A percentile compares a stretch with the other conserved stretches of the same genome.
These are phyloP conservation scores for Maccullochella peelii DNA, from an alignment of 2,113 vertebrate genomes.

Conservation along the genomic window DNA sequence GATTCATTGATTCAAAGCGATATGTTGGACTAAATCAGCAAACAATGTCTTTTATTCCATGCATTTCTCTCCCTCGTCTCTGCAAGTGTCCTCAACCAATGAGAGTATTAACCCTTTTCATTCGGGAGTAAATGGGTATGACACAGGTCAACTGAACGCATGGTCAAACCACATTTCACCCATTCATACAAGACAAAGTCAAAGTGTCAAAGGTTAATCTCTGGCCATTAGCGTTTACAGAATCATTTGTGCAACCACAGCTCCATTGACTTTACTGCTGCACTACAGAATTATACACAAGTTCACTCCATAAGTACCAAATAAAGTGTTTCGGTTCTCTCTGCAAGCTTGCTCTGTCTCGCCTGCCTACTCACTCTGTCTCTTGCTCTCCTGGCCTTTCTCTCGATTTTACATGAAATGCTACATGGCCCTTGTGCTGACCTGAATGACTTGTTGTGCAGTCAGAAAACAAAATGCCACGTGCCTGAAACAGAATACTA, in stretches of 20 bases:
- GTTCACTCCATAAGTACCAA: not conserved
- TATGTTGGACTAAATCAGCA: not conserved
- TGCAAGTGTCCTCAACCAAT: not conserved
- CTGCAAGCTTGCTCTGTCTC: conserved; percentile 15
- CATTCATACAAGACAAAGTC: conserved; percentile 27
- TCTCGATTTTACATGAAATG: conserved; percentile 19
- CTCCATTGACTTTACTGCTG: not conserved
- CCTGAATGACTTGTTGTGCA: not conserved
- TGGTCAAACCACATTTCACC: not conserved
- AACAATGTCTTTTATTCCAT: not conserved
- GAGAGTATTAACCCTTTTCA: conserved; percentile 1
- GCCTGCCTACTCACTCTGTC: conserved; percentile 10
- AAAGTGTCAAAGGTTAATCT: conserved; percentile 26
- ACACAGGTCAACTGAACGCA: not conserved
- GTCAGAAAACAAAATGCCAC: not conserved
- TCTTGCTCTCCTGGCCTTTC: conserved; percentile 1
- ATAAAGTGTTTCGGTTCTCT: conserved; percentile 18
- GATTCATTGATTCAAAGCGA: conserved; percentile 9
- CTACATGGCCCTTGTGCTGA: not conserved
- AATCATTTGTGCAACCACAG: not conserved
- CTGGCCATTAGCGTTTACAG: not conserved
- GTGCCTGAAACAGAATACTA: conserved; percentile 5
- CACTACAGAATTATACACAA: not conserved
- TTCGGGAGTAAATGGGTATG: conserved; percentile 7
- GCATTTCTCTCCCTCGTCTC: not conserved